These are phyloP conservation scores for Zeus faber DNA, from an alignment of 2,113 vertebrate genomes.

Conservation along the genomic window DNA sequence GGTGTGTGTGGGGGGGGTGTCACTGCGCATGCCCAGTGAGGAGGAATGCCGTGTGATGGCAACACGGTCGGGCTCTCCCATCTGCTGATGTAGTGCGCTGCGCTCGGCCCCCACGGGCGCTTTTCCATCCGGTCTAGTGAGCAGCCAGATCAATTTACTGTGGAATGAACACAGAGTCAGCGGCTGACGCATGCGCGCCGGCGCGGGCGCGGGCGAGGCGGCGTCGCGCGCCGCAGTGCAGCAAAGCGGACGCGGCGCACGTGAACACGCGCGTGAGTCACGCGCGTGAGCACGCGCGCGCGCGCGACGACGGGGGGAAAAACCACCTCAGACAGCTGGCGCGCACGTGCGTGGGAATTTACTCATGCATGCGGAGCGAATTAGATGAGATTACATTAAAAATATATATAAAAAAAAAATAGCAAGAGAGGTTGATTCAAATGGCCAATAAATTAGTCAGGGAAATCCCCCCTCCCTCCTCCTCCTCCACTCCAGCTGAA, in stretches of 20 bases:
- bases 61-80: constrained; percentile 80
- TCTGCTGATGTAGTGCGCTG: constrained; percentile 76
- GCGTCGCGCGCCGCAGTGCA: background rate
- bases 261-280: constrained; percentile 25
- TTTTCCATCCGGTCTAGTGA: constrained; percentile 85
- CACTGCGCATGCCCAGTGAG: constrained; percentile 77
- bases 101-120: constrained; percentile 58
- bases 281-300: constrained; percentile 44
- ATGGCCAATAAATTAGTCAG: constrained; percentile 54
- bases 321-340: constrained; percentile 35
- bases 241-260: constrained; percentile 31
- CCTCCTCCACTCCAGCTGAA: too few species aligned
- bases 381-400: too few species aligned
- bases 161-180: constrained; percentile 69
- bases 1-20: background rate
- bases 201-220: constrained; percentile 16
- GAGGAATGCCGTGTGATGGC: constrained; percentile 76
- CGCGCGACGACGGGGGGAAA: too few species aligned
- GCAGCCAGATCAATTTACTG: constrained; percentile 87
- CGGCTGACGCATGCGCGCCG: constrained; percentile 52
- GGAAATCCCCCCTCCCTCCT: constrained; percentile 31
- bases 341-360: constrained; percentile 45
- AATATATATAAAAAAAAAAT: too few species aligned
- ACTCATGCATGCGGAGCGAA: constrained; percentile 61
- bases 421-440: too few species aligned